Evolutionary conservation across 2,113 vertebrate genomes (phyloP).

Genomic region (Pardalotus punctatus): DNA sequence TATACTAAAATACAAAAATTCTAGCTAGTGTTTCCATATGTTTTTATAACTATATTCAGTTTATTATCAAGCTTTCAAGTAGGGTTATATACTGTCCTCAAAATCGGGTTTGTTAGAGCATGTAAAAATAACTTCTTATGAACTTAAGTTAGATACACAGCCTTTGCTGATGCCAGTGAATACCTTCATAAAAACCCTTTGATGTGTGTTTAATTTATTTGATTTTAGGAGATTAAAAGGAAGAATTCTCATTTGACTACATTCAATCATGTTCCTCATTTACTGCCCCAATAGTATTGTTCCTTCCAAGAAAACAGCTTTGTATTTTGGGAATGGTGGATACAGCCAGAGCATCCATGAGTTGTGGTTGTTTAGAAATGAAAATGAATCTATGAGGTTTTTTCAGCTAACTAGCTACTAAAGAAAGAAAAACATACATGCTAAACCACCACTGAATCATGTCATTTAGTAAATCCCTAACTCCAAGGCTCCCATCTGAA

Average conservation of each 20-base stretch:
- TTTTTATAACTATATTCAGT: constrained; percentile 8
- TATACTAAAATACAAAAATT: constrained; percentile 14
- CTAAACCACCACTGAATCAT: constrained; percentile 54
- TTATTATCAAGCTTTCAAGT: constrained; percentile 52
- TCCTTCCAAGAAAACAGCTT: constrained; percentile 43
- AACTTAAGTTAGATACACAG: constrained; percentile 13
- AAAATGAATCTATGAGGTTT: constrained; percentile 48
- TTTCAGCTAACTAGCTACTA: constrained; percentile 44
- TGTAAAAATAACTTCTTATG: constrained; percentile 55
- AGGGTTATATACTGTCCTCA: neutral
- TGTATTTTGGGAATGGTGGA: neutral
- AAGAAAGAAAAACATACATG: constrained; percentile 13
- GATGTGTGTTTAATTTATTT: constrained; percentile 70
- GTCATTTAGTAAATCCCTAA: neutral
- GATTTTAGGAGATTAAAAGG: constrained; percentile 65
- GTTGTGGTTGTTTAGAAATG: constrained; percentile 11
- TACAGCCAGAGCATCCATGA: constrained; percentile 9
- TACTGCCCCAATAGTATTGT: neutral
- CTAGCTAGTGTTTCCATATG: neutral
- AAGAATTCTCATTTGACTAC: constrained; percentile 34
- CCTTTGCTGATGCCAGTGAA: constrained; percentile 6
- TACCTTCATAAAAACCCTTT: constrained; percentile 56
- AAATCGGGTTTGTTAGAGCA: constrained; percentile 53
- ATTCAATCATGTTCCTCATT: constrained; percentile 10
- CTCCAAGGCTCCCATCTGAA: neutral